These are phyloP conservation scores for Hemiprocne comata DNA, from an alignment of 2,113 vertebrate species.

Conservation along the genomic window DNA sequence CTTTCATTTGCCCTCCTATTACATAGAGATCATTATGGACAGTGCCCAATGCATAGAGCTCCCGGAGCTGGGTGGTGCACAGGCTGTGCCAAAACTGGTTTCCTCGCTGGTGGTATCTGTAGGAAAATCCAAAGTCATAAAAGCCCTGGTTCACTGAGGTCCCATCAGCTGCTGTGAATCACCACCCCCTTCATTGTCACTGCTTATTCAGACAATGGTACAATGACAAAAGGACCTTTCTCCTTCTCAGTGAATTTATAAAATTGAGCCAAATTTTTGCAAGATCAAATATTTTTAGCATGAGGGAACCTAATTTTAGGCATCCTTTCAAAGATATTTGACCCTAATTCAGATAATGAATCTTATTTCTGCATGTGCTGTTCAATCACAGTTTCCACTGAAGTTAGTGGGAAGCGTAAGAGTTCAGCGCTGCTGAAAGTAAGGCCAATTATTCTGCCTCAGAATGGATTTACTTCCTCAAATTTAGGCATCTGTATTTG, in stretches of 20 bases:
- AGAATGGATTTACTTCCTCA: background rate
- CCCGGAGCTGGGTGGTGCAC: slow-evolving; percentile 87
- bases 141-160: background rate
- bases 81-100: slow-evolving; percentile 91
- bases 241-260: background rate
- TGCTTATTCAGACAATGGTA: background rate
- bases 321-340: background rate
- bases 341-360: background rate
- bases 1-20: slow-evolving; percentile 93
- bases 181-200: background rate
- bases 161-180: background rate
- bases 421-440: background rate
- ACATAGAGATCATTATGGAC: slow-evolving; percentile 86
- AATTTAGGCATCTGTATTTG: background rate
- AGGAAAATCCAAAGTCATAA: slow-evolving; percentile 34
- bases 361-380: background rate
- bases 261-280: background rate
- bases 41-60: slow-evolving; percentile 88
- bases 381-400: background rate
- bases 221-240: background rate
- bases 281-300: background rate
- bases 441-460: background rate
- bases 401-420: background rate
- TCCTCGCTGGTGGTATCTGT: slow-evolving; percentile 88
- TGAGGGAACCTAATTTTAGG: background rate